Evolutionary conservation across 2,113 vertebrate genomes (phyloP), one percentile per base, ranked within the genome.

Genomic region (Orcinus orca): DNA sequence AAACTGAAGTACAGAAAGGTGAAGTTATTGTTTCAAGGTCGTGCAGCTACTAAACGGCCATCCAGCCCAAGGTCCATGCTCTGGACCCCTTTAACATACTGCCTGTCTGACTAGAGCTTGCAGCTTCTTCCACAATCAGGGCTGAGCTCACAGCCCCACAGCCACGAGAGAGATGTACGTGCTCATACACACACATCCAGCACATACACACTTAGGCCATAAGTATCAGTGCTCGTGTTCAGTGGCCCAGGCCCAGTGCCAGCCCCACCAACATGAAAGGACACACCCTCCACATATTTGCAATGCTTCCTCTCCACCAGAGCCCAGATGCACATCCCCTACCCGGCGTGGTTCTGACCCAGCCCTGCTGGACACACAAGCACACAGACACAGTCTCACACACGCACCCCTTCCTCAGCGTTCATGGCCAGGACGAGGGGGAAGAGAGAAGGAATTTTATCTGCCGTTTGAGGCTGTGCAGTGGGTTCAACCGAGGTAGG

Each of bases 361-460:
- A 65, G 11, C 55, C 50, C 82, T n/a, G 4, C 62, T 63, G 80
- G 82, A 92, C 50, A 41, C 29, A 8, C 6, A 82, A 55, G 65
- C 44, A 63, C n/a, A 58, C 18, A 36, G 26, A 60, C 47, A 47
- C 10, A 29, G 31, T 31, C 63, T 20, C 47, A 21, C 23, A 67
- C 3, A 60, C 23, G 41, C 55, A 82, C 38, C 18, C 18, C 67
- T 94, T 96, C 44, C 63, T 94, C 58, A 62, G 58, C 62, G 74
- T 91, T 88, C 77, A 41, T n/a, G 41, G 88, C 26, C 41, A 88
- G 53, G 18, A 23, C 7, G 3, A 96, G 31, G 33, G 60, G 55
- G 8, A 71, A 88, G 73, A 76, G 94, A 80, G 81, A 93, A 94
- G 55, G 26, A 85, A 96, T 91, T 79, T 73, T 95, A 92, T 94